Conservation (phyloP, 2,113 vertebrate species). For the Alligator mississippiensis region DNA sequence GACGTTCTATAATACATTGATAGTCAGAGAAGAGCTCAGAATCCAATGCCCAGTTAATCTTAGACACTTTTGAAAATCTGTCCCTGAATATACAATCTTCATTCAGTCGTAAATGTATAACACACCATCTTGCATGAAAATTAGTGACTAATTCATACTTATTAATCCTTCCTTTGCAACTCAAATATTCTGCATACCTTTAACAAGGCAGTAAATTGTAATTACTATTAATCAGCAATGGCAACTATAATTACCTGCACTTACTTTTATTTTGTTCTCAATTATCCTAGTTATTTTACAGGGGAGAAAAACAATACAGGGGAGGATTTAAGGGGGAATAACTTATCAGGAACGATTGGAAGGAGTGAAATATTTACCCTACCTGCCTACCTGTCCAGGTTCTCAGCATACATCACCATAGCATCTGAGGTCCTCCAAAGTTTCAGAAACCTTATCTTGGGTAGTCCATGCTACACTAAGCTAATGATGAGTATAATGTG, state of each 20-base stretch:
- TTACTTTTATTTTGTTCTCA: background rate
- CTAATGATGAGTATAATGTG: background rate
- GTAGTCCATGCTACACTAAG: background rate
- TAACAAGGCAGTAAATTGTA: background rate
- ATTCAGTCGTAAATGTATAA: background rate
- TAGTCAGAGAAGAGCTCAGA: background rate
- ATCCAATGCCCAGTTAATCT: background rate
- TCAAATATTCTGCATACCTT: background rate
- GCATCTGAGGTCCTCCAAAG: background rate
- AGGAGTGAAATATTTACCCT: background rate
- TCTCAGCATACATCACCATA: background rate
- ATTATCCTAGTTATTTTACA: background rate
- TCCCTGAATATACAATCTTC: background rate
- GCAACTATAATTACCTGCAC: slow-evolving; percentile 16
- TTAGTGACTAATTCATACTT: background rate
- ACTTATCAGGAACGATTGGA: slow-evolving; percentile 27
- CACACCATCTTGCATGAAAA: background rate
- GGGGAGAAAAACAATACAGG: slow-evolving; percentile 1
- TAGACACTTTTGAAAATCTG: background rate
- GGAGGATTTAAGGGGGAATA: slow-evolving; percentile 19
- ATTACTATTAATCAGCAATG: background rate
- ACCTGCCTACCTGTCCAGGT: background rate
- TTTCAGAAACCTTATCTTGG: background rate
- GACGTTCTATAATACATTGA: background rate
- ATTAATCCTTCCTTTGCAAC: background rate